Percentiles rank a stretch among this genome's conserved stretches.
Evolutionary conservation across 2,888 invertebrate genomes (phyloP).

Genomic region (Apodemia duryi): DNA sequence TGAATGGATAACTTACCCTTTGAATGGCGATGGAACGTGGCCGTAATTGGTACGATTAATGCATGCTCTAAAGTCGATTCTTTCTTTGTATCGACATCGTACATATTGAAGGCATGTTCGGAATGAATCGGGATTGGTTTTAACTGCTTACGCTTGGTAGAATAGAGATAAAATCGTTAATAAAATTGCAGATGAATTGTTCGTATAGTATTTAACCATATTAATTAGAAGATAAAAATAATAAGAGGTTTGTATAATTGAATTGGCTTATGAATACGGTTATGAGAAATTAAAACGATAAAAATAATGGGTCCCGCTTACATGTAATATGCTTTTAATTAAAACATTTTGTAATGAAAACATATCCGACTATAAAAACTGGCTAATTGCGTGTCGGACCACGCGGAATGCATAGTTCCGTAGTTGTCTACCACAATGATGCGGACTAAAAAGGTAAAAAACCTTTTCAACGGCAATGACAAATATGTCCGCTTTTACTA

Average conservation of each 20-base stretch:
- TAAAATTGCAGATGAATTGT: constrained; percentile 29
- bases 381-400: too few species aligned
- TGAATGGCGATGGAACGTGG: constrained; percentile 35
- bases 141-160: constrained; percentile 46
- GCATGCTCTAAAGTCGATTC: constrained; percentile 53
- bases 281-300: not conserved
- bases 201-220: constrained; percentile 23
- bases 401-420: too few species aligned
- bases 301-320: not conserved
- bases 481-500: too few species aligned
- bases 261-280: constrained; percentile 16
- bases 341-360: not conserved
- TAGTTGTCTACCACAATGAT: too few species aligned
- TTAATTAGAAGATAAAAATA: constrained; percentile 22
- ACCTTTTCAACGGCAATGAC: too few species aligned
- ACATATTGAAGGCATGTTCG: constrained; percentile 28
- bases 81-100: constrained; percentile 42
- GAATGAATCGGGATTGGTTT: constrained; percentile 45
- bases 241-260: constrained; percentile 18
- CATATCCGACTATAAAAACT: not conserved
- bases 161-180: constrained; percentile 47
- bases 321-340: not conserved
- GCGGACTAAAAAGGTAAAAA: too few species aligned
- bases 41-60: constrained; percentile 70
- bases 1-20: constrained; percentile 54